A percentile compares a stretch with the other conserved stretches of the same genome.
Conservation (phyloP, 2,113 vertebrate species). For the Poeciliopsis retropinna region DNA sequence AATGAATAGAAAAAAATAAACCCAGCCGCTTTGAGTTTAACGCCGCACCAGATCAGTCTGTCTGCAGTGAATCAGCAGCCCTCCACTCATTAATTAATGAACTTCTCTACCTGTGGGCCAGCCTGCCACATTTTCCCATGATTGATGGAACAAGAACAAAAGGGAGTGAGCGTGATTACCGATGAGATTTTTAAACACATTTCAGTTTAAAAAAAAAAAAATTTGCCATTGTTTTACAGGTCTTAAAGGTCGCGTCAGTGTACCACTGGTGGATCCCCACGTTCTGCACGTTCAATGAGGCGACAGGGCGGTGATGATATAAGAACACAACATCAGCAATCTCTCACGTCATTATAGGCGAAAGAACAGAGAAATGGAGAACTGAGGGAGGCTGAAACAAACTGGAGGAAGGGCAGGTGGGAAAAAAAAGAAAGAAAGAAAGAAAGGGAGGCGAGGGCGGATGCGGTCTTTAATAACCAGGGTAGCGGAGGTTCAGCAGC, state of each 20-base stretch:
- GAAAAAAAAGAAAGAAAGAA: conserved; percentile 20
- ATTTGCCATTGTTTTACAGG: conserved; percentile 47
- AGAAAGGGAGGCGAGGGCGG: conserved; percentile 55
- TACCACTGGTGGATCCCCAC: conserved; percentile 15
- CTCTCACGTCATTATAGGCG: conserved; percentile 64
- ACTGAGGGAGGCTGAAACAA: conserved; percentile 43
- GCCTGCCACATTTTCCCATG: conserved; percentile 48
- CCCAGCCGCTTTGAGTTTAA: conserved; percentile 17
- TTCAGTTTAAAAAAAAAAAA: conserved; percentile 58
- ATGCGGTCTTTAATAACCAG: conserved; percentile 78
- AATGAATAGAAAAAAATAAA: conserved; percentile 7
- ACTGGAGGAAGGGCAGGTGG: conserved; percentile 41
- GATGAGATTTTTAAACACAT: conserved; percentile 73
- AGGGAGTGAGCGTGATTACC: conserved; percentile 54
- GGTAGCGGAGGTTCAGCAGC: conserved; percentile 68
- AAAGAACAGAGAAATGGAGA: conserved; percentile 48
- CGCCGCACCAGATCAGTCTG: conserved; percentile 28
- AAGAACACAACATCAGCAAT: conserved; percentile 51
- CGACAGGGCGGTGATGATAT: not conserved
- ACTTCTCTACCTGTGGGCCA: conserved; percentile 64
- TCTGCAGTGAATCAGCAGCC: conserved; percentile 49
- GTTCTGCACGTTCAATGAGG: conserved; percentile 6
- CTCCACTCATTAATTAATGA: conserved; percentile 68
- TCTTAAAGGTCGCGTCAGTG: conserved; percentile 18
- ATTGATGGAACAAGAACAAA: conserved; percentile 66